Conservation (phyloP, 1,140 invertebrate species). For the Condylostylus longicornis region DNA sequence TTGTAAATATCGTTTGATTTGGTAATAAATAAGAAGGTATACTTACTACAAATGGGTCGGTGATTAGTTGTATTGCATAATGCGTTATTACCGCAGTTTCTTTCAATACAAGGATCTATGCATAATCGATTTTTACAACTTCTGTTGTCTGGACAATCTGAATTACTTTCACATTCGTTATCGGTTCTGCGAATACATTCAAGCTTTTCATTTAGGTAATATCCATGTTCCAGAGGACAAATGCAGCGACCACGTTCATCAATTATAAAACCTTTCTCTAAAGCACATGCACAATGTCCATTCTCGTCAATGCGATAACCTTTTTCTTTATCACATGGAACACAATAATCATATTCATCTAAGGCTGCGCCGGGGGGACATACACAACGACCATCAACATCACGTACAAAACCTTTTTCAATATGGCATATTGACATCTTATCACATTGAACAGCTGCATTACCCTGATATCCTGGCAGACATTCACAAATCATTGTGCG, state of each 20-base stretch:
- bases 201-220: conserved; percentile 45
- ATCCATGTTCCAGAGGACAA: conserved; percentile 55
- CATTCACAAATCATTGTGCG: conserved; percentile 81
- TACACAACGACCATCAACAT: conserved; percentile 53
- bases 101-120: conserved; percentile 54
- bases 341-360: conserved; percentile 59
- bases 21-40: too few species aligned
- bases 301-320: conserved; percentile 58
- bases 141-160: conserved; percentile 61
- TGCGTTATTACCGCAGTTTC: conserved; percentile 59
- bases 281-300: conserved; percentile 64
- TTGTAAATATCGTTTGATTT: too few species aligned
- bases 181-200: conserved; percentile 42
- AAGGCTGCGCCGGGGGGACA: conserved; percentile 60
- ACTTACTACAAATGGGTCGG: conserved; percentile 57
- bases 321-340: conserved; percentile 50
- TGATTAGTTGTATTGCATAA: conserved; percentile 67
- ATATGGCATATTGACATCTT: conserved; percentile 49
- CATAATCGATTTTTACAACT: conserved; percentile 62
- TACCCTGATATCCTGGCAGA: conserved; percentile 66
- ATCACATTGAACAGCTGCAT: conserved; percentile 60
- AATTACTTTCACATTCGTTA: conserved; percentile 52
- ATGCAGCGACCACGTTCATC: conserved; percentile 63
- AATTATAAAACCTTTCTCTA: conserved; percentile 56
- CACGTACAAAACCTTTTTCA: conserved; percentile 54